A percentile compares a stretch with the other conserved stretches of the same genome.
phyloP scores from a whole-genome alignment of 2,888 invertebrate species.

The Coleophora flavipennella region DNA sequence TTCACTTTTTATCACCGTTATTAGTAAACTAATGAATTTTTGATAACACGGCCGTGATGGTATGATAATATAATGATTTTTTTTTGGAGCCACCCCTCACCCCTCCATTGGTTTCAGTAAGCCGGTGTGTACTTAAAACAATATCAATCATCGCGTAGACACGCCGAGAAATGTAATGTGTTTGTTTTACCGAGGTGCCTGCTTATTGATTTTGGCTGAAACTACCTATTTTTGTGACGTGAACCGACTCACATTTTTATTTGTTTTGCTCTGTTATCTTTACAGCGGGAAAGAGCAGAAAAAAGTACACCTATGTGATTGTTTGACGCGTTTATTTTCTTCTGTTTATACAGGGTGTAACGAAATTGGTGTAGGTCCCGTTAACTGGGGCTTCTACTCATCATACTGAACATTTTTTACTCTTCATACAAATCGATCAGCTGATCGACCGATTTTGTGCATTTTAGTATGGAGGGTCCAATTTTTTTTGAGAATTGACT shows the following conservation, averaged over 20 bases:
- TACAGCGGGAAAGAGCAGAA: too few relatives aligned
- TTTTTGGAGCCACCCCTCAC: slow-evolving; percentile 27
- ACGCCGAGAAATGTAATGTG: slow-evolving; percentile 56
- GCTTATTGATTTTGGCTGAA: slow-evolving; percentile 56
- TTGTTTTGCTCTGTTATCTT: slow-evolving; percentile 18
- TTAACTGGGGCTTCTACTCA: too few relatives aligned
- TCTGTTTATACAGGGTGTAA: too few relatives aligned
- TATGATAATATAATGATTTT: slow-evolving; percentile 39
- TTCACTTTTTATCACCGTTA: slow-evolving; percentile 24
- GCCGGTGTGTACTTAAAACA: slow-evolving; percentile 53
- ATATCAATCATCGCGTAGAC: slow-evolving; percentile 62
- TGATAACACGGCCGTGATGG: slow-evolving; percentile 27
- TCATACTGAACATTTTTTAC: too few relatives aligned
- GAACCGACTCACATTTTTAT: too few relatives aligned
- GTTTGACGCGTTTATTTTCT: too few relatives aligned
- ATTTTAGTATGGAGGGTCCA: too few relatives aligned
- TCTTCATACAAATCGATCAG: too few relatives aligned
- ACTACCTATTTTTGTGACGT: slow-evolving; percentile 26
- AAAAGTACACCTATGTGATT: too few relatives aligned
- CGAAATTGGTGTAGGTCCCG: too few relatives aligned
- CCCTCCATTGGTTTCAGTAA: slow-evolving; percentile 46
- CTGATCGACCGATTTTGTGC: too few relatives aligned
- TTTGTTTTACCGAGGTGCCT: slow-evolving; percentile 51
- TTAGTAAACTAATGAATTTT: slow-evolving; percentile 35
- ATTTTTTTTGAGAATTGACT: too few relatives aligned